Evolutionary conservation across 2,113 vertebrate genomes (phyloP), one percentile per base, ranked within the genome.

Genomic region (Castor canadensis): DNA sequence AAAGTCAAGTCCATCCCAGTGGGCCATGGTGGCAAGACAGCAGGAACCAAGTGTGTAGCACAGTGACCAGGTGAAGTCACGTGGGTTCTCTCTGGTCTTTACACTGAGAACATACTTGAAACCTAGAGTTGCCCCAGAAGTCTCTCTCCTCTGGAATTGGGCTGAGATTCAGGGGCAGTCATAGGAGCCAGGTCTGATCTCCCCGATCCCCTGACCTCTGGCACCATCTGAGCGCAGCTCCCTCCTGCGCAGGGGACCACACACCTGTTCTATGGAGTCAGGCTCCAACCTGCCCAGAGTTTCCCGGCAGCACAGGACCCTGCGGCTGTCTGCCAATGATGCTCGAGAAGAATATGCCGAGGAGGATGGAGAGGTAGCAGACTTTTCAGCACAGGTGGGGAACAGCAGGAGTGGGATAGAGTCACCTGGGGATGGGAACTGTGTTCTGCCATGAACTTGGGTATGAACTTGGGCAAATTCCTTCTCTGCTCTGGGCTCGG

Each of bases 1-100:
- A 47, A 66, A 16, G 38, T 9, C 9, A 45, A 64, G 9, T 15
- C 54, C 32, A 30, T 38, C 15, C 47, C 58, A 32, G 3, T 2
- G 45, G 90, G 49, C 17, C n/a, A 11, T 20, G 6, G 54, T 32
- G 6, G 52, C 32, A 69, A 52, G 45, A 43, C 1, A 35, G 12
- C 2, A 19, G 4, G 3, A 3, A 5, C 40, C 12, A 15, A 3
- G 1, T 1, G 1, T 11, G 52, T 30, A 5, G 16, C 19, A 26
- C 28, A 10, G n/a, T n/a, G n/a, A n/a, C n/a, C n/a, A n/a, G n/a
- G n/a, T n/a, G n/a, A n/a, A n/a, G n/a, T n/a, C n/a, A n/a, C n/a
- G n/a, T n/a, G n/a, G n/a, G n/a, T n/a, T n/a, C n/a, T 60, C 28
- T 12, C 58, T 60, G 58, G 10, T 60, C 24, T 60, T 60, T 60